Evolutionary conservation across 2,888 invertebrate species (phyloP).

Genomic region (Pharmacophagus antenor): DNA sequence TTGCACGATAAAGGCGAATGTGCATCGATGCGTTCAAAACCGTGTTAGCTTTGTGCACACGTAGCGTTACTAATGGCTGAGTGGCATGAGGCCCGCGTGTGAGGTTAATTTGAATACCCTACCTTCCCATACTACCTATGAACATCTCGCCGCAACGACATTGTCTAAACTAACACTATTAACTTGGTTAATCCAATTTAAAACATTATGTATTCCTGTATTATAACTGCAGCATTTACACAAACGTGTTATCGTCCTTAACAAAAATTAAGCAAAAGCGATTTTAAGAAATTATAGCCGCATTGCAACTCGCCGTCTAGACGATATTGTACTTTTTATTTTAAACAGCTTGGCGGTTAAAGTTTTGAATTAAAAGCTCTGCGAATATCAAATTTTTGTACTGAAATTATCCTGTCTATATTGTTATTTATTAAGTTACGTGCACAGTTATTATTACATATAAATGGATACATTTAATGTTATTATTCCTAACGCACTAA

Average conservation of each 20-base stretch:
- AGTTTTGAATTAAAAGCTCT: constrained; percentile 5
- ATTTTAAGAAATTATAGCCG: constrained; percentile 1
- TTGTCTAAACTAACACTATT: neutral
- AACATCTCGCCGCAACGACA: neutral
- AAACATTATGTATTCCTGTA: neutral
- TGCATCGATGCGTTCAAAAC: constrained; percentile 6
- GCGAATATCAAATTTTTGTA: neutral
- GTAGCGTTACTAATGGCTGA: neutral
- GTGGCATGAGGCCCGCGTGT: neutral
- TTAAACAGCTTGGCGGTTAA: constrained; percentile 2
- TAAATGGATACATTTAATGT: no score
- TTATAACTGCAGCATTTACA: neutral
- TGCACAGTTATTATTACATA: no score
- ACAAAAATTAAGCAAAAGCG: constrained; percentile 6
- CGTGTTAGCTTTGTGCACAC: constrained; percentile 7
- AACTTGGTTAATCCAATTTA: neutral
- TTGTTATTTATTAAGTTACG: neutral
- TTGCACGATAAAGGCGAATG: constrained; percentile 21
- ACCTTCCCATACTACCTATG: neutral
- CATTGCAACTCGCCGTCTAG: constrained; percentile 12
- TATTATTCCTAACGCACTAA: no score
- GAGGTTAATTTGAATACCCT: constrained; percentile 19
- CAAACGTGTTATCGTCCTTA: neutral
- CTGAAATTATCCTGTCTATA: neutral
- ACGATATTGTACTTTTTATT: constrained; percentile 9